A percentile compares a stretch with the other conserved stretches of the same genome.
These are phyloP conservation scores for Apostichopus leukothele DNA, from an alignment of 53 echinoderm and acorn worm genomes.

Conservation along the genomic window DNA sequence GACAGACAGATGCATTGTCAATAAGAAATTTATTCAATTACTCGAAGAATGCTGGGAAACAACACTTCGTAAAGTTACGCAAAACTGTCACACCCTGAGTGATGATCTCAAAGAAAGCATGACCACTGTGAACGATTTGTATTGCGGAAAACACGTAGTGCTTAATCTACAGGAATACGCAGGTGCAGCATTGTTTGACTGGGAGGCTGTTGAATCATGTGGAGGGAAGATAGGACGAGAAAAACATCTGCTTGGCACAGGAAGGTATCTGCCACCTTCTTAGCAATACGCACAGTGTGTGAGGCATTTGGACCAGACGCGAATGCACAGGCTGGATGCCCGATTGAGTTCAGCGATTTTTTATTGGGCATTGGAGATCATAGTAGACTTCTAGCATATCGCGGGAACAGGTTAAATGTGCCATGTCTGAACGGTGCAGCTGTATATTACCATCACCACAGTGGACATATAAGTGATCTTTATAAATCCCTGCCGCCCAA, in stretches of 20 bases:
- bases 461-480: slow-evolving; percentile 15
- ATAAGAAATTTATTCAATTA: slow-evolving; percentile 55
- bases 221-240: slow-evolving; percentile 47
- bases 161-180: slow-evolving; percentile 66
- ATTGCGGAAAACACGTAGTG: slow-evolving; percentile 61
- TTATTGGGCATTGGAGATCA: neutral
- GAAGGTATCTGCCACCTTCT: slow-evolving; percentile 60
- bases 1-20: slow-evolving; percentile 57
- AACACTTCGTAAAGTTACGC: slow-evolving; percentile 10
- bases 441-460: slow-evolving; percentile 50
- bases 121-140: slow-evolving; percentile 58
- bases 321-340: slow-evolving; percentile 49
- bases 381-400: slow-evolving; percentile 39
- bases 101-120: slow-evolving; percentile 47
- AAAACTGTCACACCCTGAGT: slow-evolving; percentile 24
- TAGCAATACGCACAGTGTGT: slow-evolving; percentile 59
- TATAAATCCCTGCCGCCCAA: neutral
- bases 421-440: slow-evolving; percentile 57
- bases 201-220: slow-evolving; percentile 46
- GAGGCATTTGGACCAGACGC: slow-evolving; percentile 67
- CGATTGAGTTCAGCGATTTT: slow-evolving; percentile 37
- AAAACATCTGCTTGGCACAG: slow-evolving; percentile 51
- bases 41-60: slow-evolving; percentile 52
- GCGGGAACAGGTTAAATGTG: slow-evolving; percentile 56
- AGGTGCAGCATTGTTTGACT: slow-evolving; percentile 33